A percentile compares a stretch with the other conserved stretches of the same genome.
Evolutionary conservation across 2,888 invertebrate genomes (phyloP).

Genomic region (Ennomos erosarius): DNA sequence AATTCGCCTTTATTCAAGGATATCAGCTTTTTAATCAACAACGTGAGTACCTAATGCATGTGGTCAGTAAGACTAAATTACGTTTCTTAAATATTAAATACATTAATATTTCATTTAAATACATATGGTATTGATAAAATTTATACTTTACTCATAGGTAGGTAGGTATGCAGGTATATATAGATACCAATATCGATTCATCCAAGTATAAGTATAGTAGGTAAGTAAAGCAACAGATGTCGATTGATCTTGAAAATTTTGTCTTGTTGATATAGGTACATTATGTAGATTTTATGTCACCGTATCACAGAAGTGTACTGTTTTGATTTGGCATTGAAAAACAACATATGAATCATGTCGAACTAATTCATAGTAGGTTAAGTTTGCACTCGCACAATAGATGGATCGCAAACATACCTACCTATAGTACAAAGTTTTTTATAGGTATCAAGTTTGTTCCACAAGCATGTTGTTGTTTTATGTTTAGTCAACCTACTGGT

Average conservation of each 20-base stretch:
- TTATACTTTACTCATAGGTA: too few relatives aligned
- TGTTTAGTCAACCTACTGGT: too few relatives aligned
- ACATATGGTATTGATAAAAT: too few relatives aligned
- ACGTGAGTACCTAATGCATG: constrained; percentile 1
- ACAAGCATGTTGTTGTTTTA: too few relatives aligned
- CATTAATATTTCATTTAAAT: not conserved
- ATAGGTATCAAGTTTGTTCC: too few relatives aligned
- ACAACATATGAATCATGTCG: constrained; percentile 39
- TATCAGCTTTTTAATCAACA: not conserved
- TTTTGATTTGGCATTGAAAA: constrained; percentile 40
- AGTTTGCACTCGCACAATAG: too few relatives aligned
- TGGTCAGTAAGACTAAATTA: not conserved
- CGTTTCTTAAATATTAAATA: not conserved
- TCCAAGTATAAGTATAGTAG: too few relatives aligned
- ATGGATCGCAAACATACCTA: constrained; percentile 2
- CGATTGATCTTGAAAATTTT: constrained; percentile 30
- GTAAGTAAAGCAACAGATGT: constrained; percentile 5
- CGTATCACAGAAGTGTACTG: constrained; percentile 34
- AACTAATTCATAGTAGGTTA: constrained; percentile 17
- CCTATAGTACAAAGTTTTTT: not conserved
- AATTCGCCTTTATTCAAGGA: constrained; percentile 5
- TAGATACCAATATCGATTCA: too few relatives aligned
- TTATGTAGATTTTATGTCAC: constrained; percentile 41
- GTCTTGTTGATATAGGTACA: too few relatives aligned
- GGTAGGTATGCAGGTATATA: too few relatives aligned